These are phyloP conservation scores for Chrysopa pallens DNA, from an alignment of 1,140 invertebrate species.

Conservation along the genomic window DNA sequence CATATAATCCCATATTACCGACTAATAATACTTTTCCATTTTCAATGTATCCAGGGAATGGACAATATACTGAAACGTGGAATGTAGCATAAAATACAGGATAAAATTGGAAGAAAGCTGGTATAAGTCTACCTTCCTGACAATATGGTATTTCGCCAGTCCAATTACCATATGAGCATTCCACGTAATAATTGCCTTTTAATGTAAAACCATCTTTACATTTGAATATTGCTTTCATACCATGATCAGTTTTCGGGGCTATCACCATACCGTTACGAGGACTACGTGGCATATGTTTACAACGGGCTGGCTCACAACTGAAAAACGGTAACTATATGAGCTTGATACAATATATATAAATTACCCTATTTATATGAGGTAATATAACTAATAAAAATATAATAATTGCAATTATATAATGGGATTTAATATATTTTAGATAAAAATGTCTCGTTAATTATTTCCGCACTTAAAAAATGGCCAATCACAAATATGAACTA, in stretches of 20 bases:
- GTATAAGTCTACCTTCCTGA: conserved; percentile 44
- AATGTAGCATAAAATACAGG: too few species aligned
- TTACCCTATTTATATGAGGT: too few species aligned
- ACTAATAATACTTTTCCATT: conserved; percentile 87
- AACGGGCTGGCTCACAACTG: conserved; percentile 33
- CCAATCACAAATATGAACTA: too few species aligned
- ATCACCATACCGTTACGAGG: conserved; percentile 89
- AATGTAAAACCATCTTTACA: conserved; percentile 83
- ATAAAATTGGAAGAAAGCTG: too few species aligned
- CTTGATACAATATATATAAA: too few species aligned
- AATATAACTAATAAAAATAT: too few species aligned
- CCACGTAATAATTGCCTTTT: conserved; percentile 48
- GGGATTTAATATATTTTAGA: too few species aligned
- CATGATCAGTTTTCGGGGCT: conserved; percentile 88
- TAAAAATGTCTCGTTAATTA: too few species aligned
- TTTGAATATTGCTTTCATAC: conserved; percentile 77
- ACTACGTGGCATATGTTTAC: conserved; percentile 70
- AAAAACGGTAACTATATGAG: neutral
- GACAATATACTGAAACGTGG: conserved; percentile 62
- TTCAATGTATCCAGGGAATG: conserved; percentile 78
- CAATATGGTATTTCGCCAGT: conserved; percentile 69
- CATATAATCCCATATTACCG: conserved; percentile 93
- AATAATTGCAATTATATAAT: too few species aligned
- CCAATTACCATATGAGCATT: conserved; percentile 89
- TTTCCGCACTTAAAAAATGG: too few species aligned